Conservation (phyloP, 2,888 invertebrate species). For the Parasteatoda lunata region DNA sequence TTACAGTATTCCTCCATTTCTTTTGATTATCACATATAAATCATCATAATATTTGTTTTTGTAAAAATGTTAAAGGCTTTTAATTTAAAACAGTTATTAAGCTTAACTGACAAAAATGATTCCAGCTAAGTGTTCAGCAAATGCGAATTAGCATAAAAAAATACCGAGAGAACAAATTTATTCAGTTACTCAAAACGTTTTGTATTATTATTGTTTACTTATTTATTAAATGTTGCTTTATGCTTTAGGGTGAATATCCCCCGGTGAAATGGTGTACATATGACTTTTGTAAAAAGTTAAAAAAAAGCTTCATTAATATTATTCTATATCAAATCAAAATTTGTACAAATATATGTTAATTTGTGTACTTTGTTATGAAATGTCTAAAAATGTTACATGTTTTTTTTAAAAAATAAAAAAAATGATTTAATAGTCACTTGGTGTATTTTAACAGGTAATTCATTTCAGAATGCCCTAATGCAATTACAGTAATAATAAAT, state of each 20-base stretch:
- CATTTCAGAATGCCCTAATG: too few species aligned
- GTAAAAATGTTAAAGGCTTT: too few species aligned
- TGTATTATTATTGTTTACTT: constrained; percentile 10
- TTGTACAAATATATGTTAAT: not conserved
- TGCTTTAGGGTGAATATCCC: constrained; percentile 51
- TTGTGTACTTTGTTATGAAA: not conserved
- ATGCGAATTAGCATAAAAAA: too few species aligned
- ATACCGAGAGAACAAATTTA: too few species aligned
- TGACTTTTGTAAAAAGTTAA: constrained; percentile 14
- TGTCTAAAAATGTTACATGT: not conserved
- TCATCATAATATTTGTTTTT: too few species aligned
- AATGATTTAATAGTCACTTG: not conserved
- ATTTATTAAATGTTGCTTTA: not conserved
- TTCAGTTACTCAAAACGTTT: too few species aligned
- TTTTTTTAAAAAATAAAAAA: not conserved
- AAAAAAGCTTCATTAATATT: not conserved
- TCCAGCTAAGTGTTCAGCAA: too few species aligned
- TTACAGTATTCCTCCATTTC: too few species aligned
- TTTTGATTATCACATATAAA: too few species aligned
- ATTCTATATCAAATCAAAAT: not conserved
- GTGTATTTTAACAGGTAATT: too few species aligned
- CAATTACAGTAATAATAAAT: not conserved
- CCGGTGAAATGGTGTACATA: constrained; percentile 64
- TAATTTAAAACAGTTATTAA: too few species aligned
- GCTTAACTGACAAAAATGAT: too few species aligned